Evolutionary conservation across 2,888 invertebrate genomes (phyloP).

Genomic region (Polydrusus cervinus): DNA sequence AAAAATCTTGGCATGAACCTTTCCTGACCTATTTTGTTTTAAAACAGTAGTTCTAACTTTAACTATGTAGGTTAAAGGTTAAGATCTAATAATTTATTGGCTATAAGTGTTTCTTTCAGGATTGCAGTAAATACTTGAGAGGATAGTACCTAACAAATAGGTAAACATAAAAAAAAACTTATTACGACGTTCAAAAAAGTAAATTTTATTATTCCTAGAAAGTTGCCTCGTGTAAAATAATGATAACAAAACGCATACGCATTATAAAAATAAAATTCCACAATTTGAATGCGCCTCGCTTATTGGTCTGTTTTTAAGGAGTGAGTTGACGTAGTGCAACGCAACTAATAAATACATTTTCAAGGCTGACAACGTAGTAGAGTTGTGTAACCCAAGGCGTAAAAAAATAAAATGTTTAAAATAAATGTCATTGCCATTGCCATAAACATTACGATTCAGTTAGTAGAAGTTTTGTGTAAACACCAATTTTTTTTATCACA

Average conservation of each 20-base stretch:
- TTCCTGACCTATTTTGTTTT: no score
- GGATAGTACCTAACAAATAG: no score
- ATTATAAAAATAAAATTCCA: constrained; percentile 23
- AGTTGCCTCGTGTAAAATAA: constrained; percentile 7
- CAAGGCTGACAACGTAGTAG: neutral
- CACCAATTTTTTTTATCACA: no score
- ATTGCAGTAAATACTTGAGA: no score
- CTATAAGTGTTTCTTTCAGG: no score
- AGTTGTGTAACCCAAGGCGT: neutral
- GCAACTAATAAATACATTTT: constrained; percentile 6
- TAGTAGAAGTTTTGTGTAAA: no score
- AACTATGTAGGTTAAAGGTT: no score
- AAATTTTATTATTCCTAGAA: neutral
- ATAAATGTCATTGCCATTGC: constrained; percentile 19
- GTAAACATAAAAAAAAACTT: no score
- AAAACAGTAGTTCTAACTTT: no score
- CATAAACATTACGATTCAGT: neutral
- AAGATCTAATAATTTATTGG: no score
- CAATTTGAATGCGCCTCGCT: constrained; percentile 1
- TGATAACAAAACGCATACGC: constrained; percentile 21
- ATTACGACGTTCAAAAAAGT: neutral
- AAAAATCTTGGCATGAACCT: no score
- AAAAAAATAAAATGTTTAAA: neutral
- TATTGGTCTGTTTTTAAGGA: constrained; percentile 25
- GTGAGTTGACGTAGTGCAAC: constrained; percentile 8